Evolutionary conservation across 2,797 vertebrate genomes (phyloP), one percentile per base, ranked within the genome.

Genomic region (Erethizon dorsatum): DNA sequence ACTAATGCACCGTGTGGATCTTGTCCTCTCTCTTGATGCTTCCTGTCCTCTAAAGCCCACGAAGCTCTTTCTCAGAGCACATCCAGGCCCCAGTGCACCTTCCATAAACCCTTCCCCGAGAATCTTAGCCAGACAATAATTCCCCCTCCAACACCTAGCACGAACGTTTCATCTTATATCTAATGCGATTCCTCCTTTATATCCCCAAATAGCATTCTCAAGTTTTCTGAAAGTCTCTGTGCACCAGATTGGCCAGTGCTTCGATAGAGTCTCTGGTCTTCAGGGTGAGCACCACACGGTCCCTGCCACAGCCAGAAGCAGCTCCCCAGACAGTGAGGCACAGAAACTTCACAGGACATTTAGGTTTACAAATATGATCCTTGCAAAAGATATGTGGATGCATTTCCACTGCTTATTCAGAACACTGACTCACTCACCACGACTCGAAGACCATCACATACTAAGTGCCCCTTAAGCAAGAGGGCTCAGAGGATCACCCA

Each of bases 1-100:
- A 33, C 67, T 6, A 1, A 52, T 1, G 4, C 6, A 80, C 14
- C 5, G 0, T 3, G 0, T 2, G 1, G 0, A 33, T 56, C 31
- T 2, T 15, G 45, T 61, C 59, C 69, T 63, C 18, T 24, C 1
- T 80, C 37, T 26, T 47, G 50, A 4, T 28, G 56, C 31, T 79
- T 86, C 61, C 56, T 54, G 20, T 78, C 45, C 83, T 90, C 50
- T 5, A 87, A 41, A 71, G 45, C 28, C 77, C 41, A 61, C 4
- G 52, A 28, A 33, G 33, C 24, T 92, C 9, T 47, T 24, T 20
- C 17, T 63, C 54, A 75, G n/a, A 75, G 67, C 56, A 63, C 0
- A 0, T 15, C 52, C 17, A 52, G 61, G 22, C 11, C 65, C 87
- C 41, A n/a, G 3, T 11, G 2, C 7, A 45, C 57, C 63, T 56